These are phyloP conservation scores for Trichonephila clavipes DNA, from an alignment of 1,140 invertebrate genomes.

Conservation along the genomic window DNA sequence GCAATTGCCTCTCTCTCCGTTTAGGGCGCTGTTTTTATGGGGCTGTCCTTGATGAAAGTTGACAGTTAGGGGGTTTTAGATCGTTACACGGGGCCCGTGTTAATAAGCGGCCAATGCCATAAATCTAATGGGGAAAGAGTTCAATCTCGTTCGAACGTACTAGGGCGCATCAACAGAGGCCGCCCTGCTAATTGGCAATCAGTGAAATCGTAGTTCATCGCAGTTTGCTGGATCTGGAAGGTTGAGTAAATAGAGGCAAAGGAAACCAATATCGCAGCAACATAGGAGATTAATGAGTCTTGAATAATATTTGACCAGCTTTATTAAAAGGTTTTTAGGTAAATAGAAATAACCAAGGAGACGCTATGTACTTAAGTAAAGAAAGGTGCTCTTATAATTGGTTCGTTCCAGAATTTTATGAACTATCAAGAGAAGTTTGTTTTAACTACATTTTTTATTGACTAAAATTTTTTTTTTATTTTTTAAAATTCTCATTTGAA, in stretches of 20 bases:
- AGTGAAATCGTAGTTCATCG: neutral
- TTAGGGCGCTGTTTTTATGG: slow-evolving; percentile 38
- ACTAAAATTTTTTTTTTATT: too few relatives aligned
- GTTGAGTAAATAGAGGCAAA: neutral
- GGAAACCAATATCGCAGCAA: neutral
- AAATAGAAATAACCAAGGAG: neutral
- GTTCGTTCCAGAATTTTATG: too few relatives aligned
- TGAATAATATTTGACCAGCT: neutral
- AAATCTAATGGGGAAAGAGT: slow-evolving; percentile 63
- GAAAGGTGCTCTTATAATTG: neutral
- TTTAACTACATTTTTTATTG: too few relatives aligned
- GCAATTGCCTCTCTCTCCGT: slow-evolving; percentile 45
- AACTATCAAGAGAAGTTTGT: too few relatives aligned
- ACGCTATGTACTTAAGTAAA: too few relatives aligned
- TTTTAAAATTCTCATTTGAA: too few relatives aligned
- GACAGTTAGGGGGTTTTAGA: slow-evolving; percentile 36
- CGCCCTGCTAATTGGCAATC: slow-evolving; percentile 43
- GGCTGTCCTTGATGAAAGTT: slow-evolving; percentile 49
- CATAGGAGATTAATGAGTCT: neutral
- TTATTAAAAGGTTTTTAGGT: neutral
- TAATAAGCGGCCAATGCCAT: slow-evolving; percentile 16
- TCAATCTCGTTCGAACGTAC: slow-evolving; percentile 13
- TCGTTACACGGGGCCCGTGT: slow-evolving; percentile 51
- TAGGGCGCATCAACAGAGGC: neutral
- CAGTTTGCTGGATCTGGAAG: neutral